A percentile compares a stretch with the other conserved stretches of the same genome.
Conservation (phyloP, 2,113 vertebrate genomes). For the Raja brachyura region DNA sequence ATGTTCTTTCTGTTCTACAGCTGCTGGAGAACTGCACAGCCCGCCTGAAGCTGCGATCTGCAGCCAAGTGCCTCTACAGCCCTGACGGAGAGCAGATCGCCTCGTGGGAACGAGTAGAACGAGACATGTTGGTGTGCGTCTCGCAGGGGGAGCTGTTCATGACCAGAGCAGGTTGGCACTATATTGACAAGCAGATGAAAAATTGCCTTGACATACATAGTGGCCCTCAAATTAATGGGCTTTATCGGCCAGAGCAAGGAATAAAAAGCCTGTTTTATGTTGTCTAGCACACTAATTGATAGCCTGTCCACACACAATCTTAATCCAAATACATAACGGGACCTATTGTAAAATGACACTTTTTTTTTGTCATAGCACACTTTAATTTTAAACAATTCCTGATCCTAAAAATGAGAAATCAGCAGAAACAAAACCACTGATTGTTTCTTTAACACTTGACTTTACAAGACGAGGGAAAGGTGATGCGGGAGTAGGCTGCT, state of each 20-base stretch:
- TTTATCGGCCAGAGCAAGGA: neutral
- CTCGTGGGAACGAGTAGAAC: constrained; percentile 44
- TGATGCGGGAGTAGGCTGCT: too few relatives aligned
- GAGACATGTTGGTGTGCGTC: constrained; percentile 45
- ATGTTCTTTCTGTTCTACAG: neutral
- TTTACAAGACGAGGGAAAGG: neutral
- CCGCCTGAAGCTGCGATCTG: constrained; percentile 44
- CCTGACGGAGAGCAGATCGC: constrained; percentile 38
- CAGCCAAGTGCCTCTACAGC: constrained; percentile 43
- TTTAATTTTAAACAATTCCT: neutral
- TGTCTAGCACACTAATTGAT: constrained; percentile 1
- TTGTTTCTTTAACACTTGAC: neutral
- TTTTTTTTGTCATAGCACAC: neutral
- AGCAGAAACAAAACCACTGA: neutral
- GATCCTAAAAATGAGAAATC: neutral
- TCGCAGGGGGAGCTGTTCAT: constrained; percentile 46
- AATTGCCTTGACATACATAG: constrained; percentile 10
- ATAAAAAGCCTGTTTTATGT: constrained; percentile 4
- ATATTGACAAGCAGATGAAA: neutral
- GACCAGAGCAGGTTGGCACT: constrained; percentile 46
- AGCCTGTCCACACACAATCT: neutral
- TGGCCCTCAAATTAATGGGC: neutral
- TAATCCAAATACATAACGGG: neutral
- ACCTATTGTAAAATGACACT: neutral
- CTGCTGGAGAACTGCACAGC: constrained; percentile 45